Base-by-base conservation (phyloP, 1,140 invertebrate species). In the Hesperophylax magnus region DNA sequence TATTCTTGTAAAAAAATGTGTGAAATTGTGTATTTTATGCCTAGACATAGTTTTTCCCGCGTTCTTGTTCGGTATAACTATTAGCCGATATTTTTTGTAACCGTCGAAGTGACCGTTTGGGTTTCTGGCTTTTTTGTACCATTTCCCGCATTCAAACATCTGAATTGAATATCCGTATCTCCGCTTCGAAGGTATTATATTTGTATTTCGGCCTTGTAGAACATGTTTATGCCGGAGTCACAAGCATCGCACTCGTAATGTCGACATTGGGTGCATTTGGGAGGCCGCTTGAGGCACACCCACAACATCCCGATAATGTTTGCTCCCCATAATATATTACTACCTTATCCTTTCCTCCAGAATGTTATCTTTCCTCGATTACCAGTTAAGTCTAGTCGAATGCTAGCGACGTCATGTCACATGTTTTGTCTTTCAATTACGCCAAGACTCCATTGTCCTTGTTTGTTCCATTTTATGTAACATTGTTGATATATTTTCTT, bases 11-110 rank as follows among this genome's bases (percentile, higher is more conserved):
- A 65, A 81, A 81, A 81, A 81, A 71, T 58, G 74, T 47, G 18
- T 60, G 11, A 53, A 69, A 58, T 22, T 20, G 61, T 77, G 63
- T 60, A 52, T 69, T 77, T 77, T 77, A 71, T 60, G 27, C 52
- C n/a, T 22, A 27, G 80, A 76, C 20, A 31, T 71, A 72, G 56
- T 81, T 81, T 81, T 81, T 81, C 80, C 80, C 80, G 80, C 80
- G 80, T 77, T 77, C 76, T 77, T 53, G 60, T n/a, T 39, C 67
- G 20, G 80, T 81, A 72, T 74, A 65, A 58, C 74, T 60, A 65
- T 60, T 71, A 76, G 63, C 18, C 54, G 22, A 47, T 76, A 61
- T 76, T 76, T 80, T 80, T 79, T 79, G 78, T 79, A 79, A 79
- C 78, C 69, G 78, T 34, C 67, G 65, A 61, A 79, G 17, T 74